Base-by-base conservation (phyloP, 2,113 vertebrate species). In the Brevimyrus niger region DNA sequence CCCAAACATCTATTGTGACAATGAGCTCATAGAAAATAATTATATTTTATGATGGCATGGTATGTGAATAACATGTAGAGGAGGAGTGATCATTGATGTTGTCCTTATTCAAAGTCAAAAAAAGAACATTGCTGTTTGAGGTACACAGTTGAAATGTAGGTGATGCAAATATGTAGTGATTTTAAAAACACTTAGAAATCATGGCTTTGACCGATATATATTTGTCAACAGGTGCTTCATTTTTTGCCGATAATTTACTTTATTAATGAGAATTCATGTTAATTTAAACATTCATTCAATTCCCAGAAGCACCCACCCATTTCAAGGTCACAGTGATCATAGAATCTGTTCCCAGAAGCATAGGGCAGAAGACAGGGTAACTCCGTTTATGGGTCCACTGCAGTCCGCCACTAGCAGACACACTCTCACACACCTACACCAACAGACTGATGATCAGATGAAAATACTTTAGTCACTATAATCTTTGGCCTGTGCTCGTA, bases 221-320 rank as follows among this genome's bases (percentile, higher is more conserved):
- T 42, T 76, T 76, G 73, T 76, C 73, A 76, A n/a, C 73, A 76
- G 73, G 73, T 76, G 73, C 73, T 76, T 76, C 35, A 19, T 76
- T 42, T 69, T 19, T 76, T 76, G 73, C 19, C 17, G 73, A 76
- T 76, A 76, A 76, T 76, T 76, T 76, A 76, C 73, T 76, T 19
- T 38, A 76, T 76, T 76, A 76, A 76, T 76, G 73, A 76, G 73
- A 76, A 76, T 42, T 76, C 73, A 76, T 76, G 73, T 76, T 76
- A 76, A 76, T 76, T 76, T 76, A 80, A 80, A 80, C 73, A 80
- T 80, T 42, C 73, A 80, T 80, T 80, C 73, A 80, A 42, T 80
- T 80, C 73, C 73, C 17, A 80, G 35, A 76, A 17, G 73, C 73
- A 19, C 11, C 15, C 73, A 80, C 35, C 73, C 73, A 80, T 80